A percentile compares a stretch with the other conserved stretches of the same genome.
phyloP scores from a whole-genome alignment of 1,140 invertebrate species.

The Drosophila prosaltans region DNA sequence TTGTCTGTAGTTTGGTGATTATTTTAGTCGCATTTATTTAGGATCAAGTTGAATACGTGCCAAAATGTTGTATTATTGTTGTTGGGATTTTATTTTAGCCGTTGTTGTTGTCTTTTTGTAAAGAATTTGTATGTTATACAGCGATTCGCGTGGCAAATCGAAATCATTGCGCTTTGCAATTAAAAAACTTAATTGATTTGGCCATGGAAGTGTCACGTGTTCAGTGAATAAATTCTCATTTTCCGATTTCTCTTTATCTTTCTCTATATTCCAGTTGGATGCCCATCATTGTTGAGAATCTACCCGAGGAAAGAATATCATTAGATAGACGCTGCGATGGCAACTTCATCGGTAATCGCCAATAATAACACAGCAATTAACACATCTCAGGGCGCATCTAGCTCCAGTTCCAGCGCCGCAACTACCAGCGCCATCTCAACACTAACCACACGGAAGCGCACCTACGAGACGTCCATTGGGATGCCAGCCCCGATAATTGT shows the following conservation, averaged over 20 bases:
- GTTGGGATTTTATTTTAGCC: slow-evolving; percentile 30
- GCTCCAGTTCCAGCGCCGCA: slow-evolving; percentile 22
- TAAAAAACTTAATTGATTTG: slow-evolving; percentile 48
- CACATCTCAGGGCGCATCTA: slow-evolving; percentile 44
- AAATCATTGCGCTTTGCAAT: slow-evolving; percentile 46
- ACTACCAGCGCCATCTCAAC: slow-evolving; percentile 43
- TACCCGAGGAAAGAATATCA: slow-evolving; percentile 33
- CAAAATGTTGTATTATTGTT: slow-evolving; percentile 17
- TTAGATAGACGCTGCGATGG: slow-evolving; percentile 74
- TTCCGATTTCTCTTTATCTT: not conserved
- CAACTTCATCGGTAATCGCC: slow-evolving; percentile 79
- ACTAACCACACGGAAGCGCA: slow-evolving; percentile 70
- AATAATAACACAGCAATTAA: slow-evolving; percentile 75
- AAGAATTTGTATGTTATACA: slow-evolving; percentile 24
- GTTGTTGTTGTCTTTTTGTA: slow-evolving; percentile 6
- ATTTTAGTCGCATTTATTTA: slow-evolving; percentile 10
- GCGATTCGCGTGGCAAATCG: slow-evolving; percentile 33
- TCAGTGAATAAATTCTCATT: slow-evolving; percentile 18
- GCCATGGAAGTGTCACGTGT: slow-evolving; percentile 36
- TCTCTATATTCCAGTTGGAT: slow-evolving; percentile 8
- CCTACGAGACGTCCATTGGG: slow-evolving; percentile 74
- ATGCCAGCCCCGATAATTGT: slow-evolving; percentile 54
- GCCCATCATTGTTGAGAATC: slow-evolving; percentile 2
- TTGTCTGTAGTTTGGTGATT: not conserved
- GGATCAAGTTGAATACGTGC: slow-evolving; percentile 17